Conservation (phyloP, 2,888 invertebrate species). For the Dicycla oo region DNA sequence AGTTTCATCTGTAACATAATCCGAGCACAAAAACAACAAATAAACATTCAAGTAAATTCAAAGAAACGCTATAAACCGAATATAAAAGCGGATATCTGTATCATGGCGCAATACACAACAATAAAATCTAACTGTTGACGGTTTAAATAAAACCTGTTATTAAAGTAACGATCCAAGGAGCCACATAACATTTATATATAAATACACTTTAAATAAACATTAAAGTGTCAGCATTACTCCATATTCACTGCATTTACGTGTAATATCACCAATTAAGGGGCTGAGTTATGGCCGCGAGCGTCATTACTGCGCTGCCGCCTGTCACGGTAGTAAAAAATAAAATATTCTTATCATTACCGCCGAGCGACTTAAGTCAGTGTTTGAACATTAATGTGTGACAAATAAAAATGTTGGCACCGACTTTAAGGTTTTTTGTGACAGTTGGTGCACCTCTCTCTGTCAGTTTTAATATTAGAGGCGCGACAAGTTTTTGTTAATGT, state of each 20-base stretch:
- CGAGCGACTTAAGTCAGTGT: constrained; percentile 55
- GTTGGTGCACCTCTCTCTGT: constrained; percentile 23
- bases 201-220: constrained; percentile 73
- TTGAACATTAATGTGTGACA: constrained; percentile 64
- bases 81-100: constrained; percentile 51
- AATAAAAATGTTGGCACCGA: constrained; percentile 62
- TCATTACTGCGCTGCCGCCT: constrained; percentile 55
- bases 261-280: constrained; percentile 68
- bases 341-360: constrained; percentile 66
- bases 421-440: constrained; percentile 51
- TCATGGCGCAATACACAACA: constrained; percentile 45
- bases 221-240: constrained; percentile 71
- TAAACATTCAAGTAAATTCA: constrained; percentile 34
- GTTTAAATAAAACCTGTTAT: constrained; percentile 58
- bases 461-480: constrained; percentile 36
- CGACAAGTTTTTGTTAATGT: constrained; percentile 10
- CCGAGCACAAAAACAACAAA: constrained; percentile 25
- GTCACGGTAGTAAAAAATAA: constrained; percentile 65
- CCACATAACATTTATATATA: constrained; percentile 67
- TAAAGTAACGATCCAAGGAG: constrained; percentile 61
- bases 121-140: constrained; percentile 58
- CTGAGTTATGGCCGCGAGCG: constrained; percentile 58
- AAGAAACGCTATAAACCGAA: constrained; percentile 32
- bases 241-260: constrained; percentile 68
- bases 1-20: neutral